Conservation (phyloP, 2,888 invertebrate species). For the Chalcosyrphus nemorum region DNA sequence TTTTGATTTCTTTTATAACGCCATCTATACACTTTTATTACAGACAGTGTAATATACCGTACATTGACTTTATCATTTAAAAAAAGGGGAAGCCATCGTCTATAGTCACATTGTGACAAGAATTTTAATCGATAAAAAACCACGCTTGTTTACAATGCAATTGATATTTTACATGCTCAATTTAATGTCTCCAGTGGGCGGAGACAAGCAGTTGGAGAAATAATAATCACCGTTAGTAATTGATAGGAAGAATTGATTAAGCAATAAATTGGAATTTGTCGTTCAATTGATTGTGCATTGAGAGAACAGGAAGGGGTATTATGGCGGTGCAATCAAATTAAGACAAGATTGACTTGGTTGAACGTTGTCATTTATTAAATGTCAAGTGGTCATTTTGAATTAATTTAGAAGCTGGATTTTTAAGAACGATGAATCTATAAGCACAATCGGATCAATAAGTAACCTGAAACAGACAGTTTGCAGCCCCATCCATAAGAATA, state of each 20-base stretch:
- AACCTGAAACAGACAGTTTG: neutral
- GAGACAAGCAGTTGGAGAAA: neutral
- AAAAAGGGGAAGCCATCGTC: neutral
- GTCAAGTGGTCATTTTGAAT: neutral
- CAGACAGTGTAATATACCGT: neutral
- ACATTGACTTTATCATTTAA: neutral
- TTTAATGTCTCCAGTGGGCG: neutral
- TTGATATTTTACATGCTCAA: neutral
- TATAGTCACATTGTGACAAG: neutral
- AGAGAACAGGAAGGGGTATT: neutral
- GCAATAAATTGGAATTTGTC: neutral
- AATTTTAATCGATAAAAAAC: neutral
- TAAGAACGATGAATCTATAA: neutral
- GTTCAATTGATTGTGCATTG: neutral
- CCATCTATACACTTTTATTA: neutral
- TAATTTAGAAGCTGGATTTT: neutral
- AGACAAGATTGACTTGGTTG: neutral
- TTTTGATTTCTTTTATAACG: neutral
- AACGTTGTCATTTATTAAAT: neutral
- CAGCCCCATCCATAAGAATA: neutral
- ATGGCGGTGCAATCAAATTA: neutral
- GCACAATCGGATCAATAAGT: neutral
- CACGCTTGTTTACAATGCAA: constrained; percentile 10
- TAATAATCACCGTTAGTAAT: neutral
- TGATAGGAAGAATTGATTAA: neutral